Evolutionary conservation across 2,113 vertebrate species (phyloP), one percentile per base, ranked within the genome.

Genomic region (Serinus canaria): DNA sequence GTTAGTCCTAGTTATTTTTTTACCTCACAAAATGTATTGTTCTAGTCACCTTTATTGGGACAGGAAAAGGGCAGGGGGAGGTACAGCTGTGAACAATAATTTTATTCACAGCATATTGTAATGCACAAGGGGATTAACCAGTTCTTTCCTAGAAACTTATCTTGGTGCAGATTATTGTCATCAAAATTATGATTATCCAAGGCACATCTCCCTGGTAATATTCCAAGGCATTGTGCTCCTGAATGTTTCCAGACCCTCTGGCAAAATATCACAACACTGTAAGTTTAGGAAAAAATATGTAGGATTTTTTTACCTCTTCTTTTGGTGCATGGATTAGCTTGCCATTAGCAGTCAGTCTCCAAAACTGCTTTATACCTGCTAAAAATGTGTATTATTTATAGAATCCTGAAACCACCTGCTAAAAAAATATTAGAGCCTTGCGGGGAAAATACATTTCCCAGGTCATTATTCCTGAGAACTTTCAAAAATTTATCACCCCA

Each of bases 391-490:
- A 49, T 39, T 37, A 44, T 78, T 89, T 89, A 74, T 70, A 60
- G 25, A 39, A 79, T 83, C 28, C 76, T 80, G 49, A 93, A 93
- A 69, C 41, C 24, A 30, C 27, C 44, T n/a, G 31, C 30, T 84
- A 83, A 89, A 96, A 93, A 60, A 72, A 30, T 27, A 62, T 55
- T 77, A 80, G 20, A 90, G 46, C 62, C 72, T 56, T 92, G 44
- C 62, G 74, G 85, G 74, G 63, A 95, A 95, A 90, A 75, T 64
- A 67, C 24, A 82, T 97, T 95, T 93, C 94, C 85, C 44, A 83
- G 52, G 77, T 88, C 87, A 95, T 96, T 97, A 88, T 93, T 97
- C 95, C 76, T 88, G 73, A 89, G 11, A 52, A 85, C 87, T 96
- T 94, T 46, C 64, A 85, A 94, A 95, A 93, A 90, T 68, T 83